Base-by-base conservation (phyloP, 1,140 invertebrate species). In the Drosophila ironensis region DNA sequence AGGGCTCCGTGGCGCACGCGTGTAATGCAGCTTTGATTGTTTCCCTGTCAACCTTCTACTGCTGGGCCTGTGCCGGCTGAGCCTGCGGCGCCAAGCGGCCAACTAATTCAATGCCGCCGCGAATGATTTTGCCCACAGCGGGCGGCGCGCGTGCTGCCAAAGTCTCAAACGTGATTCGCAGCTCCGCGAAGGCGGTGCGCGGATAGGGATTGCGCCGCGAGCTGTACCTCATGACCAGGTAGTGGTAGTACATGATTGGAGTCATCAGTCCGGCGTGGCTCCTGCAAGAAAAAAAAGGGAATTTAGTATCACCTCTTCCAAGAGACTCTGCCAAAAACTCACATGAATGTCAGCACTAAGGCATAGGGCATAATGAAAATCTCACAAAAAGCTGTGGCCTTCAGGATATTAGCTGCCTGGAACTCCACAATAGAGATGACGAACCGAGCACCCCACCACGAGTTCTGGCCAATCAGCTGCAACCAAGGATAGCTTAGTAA, bases 121-220 rank as follows among this genome's bases (percentile, higher is more conserved):
- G 75, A 12, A 94, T 81, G 1, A 92, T 75, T 71, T 91, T 92
- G 42, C 90, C 89, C 5, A 95, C 40, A 33, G 94, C 80, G 8
- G 86, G 89, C 0, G 96, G 96, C 14, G 94, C 94, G 59, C 93
- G 92, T 33, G 88, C 89, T 7, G 94, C 93, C 12, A 92, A 72
- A 11, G 90, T 86, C 88, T 96, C 94, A 6, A 92, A 90, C 4
- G 92, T 82, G 33, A 94, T 84, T 28, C 95, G 92, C 48, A 97
- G 88, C 90, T 98, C 97, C 47, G 92, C 92, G 91, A 98, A 98
- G 89, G 97, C 94, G 69, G 95, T 96, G 63, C 97, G 94, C 16
- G 96, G 98, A 91, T 97, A 98, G 0, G 97, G 97, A 93, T 99
- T 99, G 75, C 98, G 94, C 52, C 96, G 93, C 4, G 97, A 99